phyloP scores from a whole-genome alignment of 1,140 invertebrate species.

The Aphaenogaster rudis region DNA sequence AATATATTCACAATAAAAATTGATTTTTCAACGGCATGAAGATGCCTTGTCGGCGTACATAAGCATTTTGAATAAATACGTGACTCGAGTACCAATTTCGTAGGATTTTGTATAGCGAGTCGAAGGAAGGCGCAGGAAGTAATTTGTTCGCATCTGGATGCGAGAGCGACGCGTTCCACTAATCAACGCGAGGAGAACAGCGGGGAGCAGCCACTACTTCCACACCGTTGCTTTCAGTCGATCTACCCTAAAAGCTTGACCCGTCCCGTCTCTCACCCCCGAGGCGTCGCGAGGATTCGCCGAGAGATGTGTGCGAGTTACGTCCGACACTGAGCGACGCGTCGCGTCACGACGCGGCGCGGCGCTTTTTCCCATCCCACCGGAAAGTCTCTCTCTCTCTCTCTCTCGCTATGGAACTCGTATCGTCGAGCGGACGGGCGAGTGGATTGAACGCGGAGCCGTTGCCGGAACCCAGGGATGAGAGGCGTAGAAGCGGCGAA shows the following conservation, averaged over 20 bases:
- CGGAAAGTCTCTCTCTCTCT: constrained; percentile 36
- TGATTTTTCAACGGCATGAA: neutral
- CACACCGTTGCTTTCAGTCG: constrained; percentile 52
- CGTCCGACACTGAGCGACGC: constrained; percentile 40
- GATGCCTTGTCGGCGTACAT: neutral
- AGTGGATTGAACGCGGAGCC: constrained; percentile 54
- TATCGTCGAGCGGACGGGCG: constrained; percentile 52
- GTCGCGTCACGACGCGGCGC: constrained; percentile 1
- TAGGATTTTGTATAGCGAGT: neutral
- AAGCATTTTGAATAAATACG: constrained; percentile 8
- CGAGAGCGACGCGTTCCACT: constrained; percentile 45
- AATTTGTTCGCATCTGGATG: constrained; percentile 45
- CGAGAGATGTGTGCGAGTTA: constrained; percentile 43
- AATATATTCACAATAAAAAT: neutral
- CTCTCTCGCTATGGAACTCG: constrained; percentile 41
- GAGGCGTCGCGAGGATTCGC: constrained; percentile 29
- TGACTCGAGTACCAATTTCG: constrained; percentile 21
- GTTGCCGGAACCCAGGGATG: constrained; percentile 53
- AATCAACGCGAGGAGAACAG: constrained; percentile 39
- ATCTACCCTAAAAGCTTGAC: constrained; percentile 63
- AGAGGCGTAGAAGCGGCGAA: constrained; percentile 61
- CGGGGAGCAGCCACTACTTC: constrained; percentile 27
- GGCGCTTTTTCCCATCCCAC: constrained; percentile 8
- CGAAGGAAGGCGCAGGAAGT: constrained; percentile 18
- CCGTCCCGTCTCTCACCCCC: constrained; percentile 16